Evolutionary conservation across 2,888 invertebrate species (phyloP).

Genomic region (Amblyjoppa proteus): DNA sequence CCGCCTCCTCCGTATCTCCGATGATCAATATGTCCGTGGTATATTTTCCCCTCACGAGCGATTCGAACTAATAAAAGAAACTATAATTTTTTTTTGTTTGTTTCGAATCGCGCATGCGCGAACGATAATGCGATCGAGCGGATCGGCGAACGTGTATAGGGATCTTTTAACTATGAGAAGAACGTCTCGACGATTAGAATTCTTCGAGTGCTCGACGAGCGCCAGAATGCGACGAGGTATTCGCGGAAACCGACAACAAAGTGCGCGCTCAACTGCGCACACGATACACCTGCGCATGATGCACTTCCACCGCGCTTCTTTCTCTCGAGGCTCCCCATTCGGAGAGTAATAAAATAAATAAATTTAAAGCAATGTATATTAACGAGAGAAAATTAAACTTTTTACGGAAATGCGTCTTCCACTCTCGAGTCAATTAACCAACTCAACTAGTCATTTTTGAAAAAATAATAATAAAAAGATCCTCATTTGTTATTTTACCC

Average conservation of each 20-base stretch:
- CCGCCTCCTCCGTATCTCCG: neutral
- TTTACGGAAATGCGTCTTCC: neutral
- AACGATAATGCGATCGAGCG: neutral
- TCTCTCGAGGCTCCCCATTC: neutral
- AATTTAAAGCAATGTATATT: neutral
- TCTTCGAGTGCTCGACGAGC: constrained; percentile 37
- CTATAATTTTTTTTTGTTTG: neutral
- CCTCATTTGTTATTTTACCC: neutral
- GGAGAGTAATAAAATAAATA: neutral
- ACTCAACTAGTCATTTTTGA: neutral
- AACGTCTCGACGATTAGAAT: constrained; percentile 49
- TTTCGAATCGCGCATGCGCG: neutral
- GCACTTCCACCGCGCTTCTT: neutral
- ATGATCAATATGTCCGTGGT: neutral
- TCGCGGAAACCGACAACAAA: constrained; percentile 17
- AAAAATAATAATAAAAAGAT: neutral
- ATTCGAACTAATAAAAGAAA: neutral
- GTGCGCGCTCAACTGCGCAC: neutral
- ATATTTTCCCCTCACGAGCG: neutral
- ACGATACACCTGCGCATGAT: constrained; percentile 5
- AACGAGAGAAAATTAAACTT: neutral
- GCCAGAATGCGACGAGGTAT: constrained; percentile 15
- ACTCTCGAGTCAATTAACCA: neutral
- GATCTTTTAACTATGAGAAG: constrained; percentile 24
- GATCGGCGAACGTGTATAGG: neutral